Percentiles rank a stretch among this genome's conserved stretches.
These are phyloP conservation scores for Strix occidentalis DNA, from an alignment of 2,797 vertebrate species.

Conservation along the genomic window DNA sequence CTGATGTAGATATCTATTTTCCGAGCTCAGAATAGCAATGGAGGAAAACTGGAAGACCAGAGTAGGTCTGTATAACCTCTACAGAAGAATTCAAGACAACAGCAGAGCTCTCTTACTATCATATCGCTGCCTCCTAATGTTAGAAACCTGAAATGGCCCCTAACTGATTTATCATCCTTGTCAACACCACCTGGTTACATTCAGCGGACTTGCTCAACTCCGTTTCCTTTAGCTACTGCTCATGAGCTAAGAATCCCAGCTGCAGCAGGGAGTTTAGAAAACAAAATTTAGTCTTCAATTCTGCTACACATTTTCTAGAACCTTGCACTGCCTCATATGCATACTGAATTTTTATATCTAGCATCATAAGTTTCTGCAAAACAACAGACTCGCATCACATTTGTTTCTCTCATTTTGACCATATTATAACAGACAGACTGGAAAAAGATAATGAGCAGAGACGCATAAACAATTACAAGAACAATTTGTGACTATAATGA, in stretches of 20 bases:
- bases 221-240: neutral
- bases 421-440: neutral
- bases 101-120: neutral
- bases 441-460: neutral
- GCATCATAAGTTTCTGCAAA: neutral
- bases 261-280: neutral
- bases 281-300: neutral
- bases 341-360: neutral
- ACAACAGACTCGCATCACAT: neutral
- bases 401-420: neutral
- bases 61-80: neutral
- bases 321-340: neutral
- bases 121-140: rapidly evolving
- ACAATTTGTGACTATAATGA: neutral
- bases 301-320: neutral
- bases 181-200: neutral
- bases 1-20: neutral
- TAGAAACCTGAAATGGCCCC: neutral
- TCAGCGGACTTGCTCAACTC: neutral
- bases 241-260: neutral
- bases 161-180: neutral
- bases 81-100: neutral
- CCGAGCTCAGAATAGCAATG: neutral
- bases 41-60: neutral
- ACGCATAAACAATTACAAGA: neutral